Base-by-base conservation (phyloP, 1,140 invertebrate species). In the Drusus annulatus region DNA sequence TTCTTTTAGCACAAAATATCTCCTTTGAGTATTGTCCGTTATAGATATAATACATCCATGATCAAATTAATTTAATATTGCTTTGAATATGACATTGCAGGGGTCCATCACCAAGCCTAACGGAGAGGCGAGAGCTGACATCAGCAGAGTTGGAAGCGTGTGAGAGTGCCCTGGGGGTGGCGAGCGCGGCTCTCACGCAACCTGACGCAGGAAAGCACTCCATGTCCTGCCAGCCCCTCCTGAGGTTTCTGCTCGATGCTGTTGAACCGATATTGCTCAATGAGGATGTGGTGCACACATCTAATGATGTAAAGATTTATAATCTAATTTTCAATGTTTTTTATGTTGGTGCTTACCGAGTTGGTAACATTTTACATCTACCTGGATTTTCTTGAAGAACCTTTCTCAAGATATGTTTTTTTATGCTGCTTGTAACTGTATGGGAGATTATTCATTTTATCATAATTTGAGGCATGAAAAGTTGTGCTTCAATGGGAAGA, bases 71-170 rank as follows among this genome's bases (percentile, higher is more conserved):
- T 2, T 28, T 28, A 2, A 2, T 5, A 28, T 28, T 28, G 5
- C 25, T 28, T 28, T 28, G 25, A 28, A 28, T 28, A 5, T 28
- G 5, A 65, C n/a, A 2, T 69, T 69, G 3, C 51, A 78, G 76
- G 76, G 76, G 76, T 17, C 62, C 54, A 31, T 31, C 25, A 28
- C 76, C 52, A 52, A 25, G 36, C 3, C 60, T 52, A 25, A 25
- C 31, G 17, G 75, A 77, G 25, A 50, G 60, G 45, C 63, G 75
- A 52, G 75, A 77, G 28, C 23, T 77, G 21, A 36, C 75, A 16
- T 51, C 58, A 21, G n/a, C 45, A 2, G 87, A 86, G 36, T 81
- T 89, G 28, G 89, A 90, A 77, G 86, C 87, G 56, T 89, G 89
- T 81, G 89, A 90, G 82, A 86, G 86, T 73, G 86, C 87, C 51